Evolutionary conservation across 2,797 vertebrate species (phyloP).

Genomic region (Podargus strigoides): DNA sequence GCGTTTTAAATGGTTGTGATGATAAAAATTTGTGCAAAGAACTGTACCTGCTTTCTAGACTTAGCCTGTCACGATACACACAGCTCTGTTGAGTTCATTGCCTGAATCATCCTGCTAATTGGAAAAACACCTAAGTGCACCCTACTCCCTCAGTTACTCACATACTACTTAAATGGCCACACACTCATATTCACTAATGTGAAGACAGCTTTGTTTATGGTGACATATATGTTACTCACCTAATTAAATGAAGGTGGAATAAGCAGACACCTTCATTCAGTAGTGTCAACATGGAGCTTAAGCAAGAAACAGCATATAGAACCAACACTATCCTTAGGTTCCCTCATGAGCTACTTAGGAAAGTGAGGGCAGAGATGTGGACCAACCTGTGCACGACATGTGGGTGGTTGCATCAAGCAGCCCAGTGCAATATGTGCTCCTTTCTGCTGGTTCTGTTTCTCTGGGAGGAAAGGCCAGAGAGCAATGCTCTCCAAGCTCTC

Average conservation of each 20-base stretch:
- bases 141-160: conserved; percentile 53
- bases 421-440: fast-evolving
- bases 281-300: conserved; percentile 5
- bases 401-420: neutral
- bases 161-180: neutral
- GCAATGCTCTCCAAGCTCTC: neutral
- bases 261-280: neutral
- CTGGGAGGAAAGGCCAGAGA: neutral
- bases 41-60: conserved; percentile 45
- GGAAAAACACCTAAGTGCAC: conserved; percentile 19
- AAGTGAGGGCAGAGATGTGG: neutral
- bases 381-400: neutral
- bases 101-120: conserved; percentile 53
- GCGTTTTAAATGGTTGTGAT: neutral
- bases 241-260: conserved; percentile 26
- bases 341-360: neutral
- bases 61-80: neutral
- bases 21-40: neutral
- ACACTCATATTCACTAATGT: neutral
- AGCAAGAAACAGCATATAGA: neutral
- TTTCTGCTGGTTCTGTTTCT: neutral
- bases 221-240: conserved; percentile 44
- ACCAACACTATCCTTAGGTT: neutral
- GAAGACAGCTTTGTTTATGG: neutral
- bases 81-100: neutral